These are phyloP conservation scores for Serrognathus titanus DNA, from an alignment of 2,888 invertebrate genomes.

Conservation along the genomic window DNA sequence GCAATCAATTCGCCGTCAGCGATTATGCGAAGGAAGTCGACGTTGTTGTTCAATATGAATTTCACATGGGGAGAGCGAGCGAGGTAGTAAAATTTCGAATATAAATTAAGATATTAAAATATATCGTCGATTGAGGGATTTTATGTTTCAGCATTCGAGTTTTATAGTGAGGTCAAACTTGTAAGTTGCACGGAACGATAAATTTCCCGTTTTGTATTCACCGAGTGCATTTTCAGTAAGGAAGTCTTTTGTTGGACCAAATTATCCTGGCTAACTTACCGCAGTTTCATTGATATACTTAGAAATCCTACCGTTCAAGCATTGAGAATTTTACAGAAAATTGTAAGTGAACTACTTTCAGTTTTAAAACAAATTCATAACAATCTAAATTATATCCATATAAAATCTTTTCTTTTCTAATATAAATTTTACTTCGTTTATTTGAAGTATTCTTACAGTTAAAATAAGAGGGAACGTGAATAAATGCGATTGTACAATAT, in stretches of 20 bases:
- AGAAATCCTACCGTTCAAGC: conserved; percentile 79
- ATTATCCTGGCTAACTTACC: conserved; percentile 71
- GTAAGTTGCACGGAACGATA: conserved; percentile 22
- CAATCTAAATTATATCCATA: no score
- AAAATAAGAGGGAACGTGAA: no score
- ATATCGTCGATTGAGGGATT: conserved; percentile 4
- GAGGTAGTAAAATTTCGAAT: conserved; percentile 45
- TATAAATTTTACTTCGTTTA: no score
- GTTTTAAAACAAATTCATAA: no score
- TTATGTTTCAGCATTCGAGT: conserved; percentile 23
- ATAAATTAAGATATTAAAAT: conserved; percentile 3
- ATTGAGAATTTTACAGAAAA: conserved; percentile 74
- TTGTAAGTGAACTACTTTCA: conserved; percentile 56
- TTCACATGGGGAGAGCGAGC: conserved; percentile 59
- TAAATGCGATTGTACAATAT: no score
- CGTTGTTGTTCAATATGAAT: conserved; percentile 68
- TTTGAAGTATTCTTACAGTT: no score
- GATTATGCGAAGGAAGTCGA: conserved; percentile 74
- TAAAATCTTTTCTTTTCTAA: no score
- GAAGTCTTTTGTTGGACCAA: conserved; percentile 68
- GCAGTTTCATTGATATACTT: conserved; percentile 69
- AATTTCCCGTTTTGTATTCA: conserved; percentile 3
- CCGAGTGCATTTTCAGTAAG: conserved; percentile 47
- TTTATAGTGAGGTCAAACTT: conserved; percentile 22
- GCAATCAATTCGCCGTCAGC: conserved; percentile 75